Evolutionary conservation across 2,797 vertebrate species (phyloP), one percentile per base, ranked within the genome.

Genomic region (Tangara arthus): DNA sequence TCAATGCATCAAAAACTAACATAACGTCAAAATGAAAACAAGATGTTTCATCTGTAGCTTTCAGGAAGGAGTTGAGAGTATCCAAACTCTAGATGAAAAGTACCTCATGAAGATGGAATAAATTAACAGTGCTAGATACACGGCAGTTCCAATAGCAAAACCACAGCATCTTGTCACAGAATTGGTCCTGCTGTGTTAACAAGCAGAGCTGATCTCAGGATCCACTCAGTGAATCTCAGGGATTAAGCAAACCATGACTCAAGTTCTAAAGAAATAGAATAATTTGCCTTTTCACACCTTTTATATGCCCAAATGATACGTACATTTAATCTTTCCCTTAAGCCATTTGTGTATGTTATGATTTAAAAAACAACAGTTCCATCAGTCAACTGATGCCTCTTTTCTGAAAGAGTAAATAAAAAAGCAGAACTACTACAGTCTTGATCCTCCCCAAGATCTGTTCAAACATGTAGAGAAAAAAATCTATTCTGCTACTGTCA

Each of bases 271-370:
- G 17, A 82, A 93, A 59, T n/a, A 76, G 9, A 69, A 2, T 82
- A n/a, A 65, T 73, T 35, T 28, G 21, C 34, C 89, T 90, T 73
- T 73, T 52, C 63, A 94, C 41, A 92, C 15, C 17, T 90, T 69
- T 63, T 37, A 75, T 8, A 55, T 6, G 13, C 5, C 6, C 21
- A 63, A 56, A 65, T n/a, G 20, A 19, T 42, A 89, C 2, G 3
- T 21, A 69, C 37, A 84, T 61, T 37, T n/a, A 41, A 82, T 41
- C 14, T 56, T 81, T 68, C 83, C 59, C 50, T 76, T 63, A 70
- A 94, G 23, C 12, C 9, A 34, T n/a, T 61, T 70, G 35, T 34
- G 8, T 56, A 52, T 2, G 26, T 50, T 50, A n/a, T 11, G 72
- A 82, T 13, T 87, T 79, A 82, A 75, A 57, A 88, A 88, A 76